Evolutionary conservation across 2,888 invertebrate genomes (phyloP), one percentile per base, ranked within the genome.

Genomic region (Ochropacha duplaris): DNA sequence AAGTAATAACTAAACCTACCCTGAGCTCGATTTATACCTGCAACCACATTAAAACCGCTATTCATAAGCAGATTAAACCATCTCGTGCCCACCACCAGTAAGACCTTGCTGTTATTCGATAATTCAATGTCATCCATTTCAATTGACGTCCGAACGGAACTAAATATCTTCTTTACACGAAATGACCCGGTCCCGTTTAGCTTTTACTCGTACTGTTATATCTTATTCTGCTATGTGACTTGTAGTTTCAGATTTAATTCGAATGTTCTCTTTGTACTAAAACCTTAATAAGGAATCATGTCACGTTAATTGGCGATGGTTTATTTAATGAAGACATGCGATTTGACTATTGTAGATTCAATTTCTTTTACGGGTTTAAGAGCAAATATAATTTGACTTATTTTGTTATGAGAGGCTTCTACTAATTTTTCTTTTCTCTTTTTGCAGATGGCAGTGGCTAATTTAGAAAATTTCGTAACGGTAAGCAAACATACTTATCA

Each of bases 101-200:
- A 16, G 22, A 67, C 74, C 74, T 76, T 74, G 74, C 66, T 55
- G 66, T 58, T 62, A 68, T 72, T 69, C 67, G 57, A 72, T 71
- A 69, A 60, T 62, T 68, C 72, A 74, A 70, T 69, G 73, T 71
- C 74, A 71, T 67, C 65, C 69, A 61, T 58, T 66, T 64, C 66
- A 62, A 72, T 66, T 67, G 70, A 65, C 64, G 44, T 44, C 44
- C 44, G 44, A 44, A 44, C 62, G 60, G 62, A 64, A 57, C 61
- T 64, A 65, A 69, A 64, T 68, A 71, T 67, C 63, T 57, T 59
- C 68, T 60, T 62, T 64, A 63, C 67, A 61, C 55, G 52, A 52
- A 52, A 51, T 60, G 66, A 66, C 65, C 63, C 50, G 63, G 64
- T 65, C 61, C 66, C 64, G 63, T 65, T 63, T 61, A 50, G 54